Percentiles rank a stretch among this genome's conserved stretches.
Conservation (phyloP, 1,140 invertebrate species). For the Holotrichia oblita region DNA sequence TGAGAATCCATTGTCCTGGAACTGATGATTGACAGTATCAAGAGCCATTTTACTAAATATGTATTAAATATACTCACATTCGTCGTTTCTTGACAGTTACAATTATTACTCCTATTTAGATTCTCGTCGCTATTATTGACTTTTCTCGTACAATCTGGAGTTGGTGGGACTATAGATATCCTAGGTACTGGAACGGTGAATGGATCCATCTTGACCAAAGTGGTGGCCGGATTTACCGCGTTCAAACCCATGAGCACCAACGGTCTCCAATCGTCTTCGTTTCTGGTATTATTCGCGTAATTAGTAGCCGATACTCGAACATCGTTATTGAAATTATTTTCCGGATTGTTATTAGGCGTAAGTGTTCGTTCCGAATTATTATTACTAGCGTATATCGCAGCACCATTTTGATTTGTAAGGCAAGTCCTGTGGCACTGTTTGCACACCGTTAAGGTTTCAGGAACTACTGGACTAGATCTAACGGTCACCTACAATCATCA, state of each 20-base stretch:
- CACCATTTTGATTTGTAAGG: slow-evolving; percentile 61
- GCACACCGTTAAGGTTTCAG: slow-evolving; percentile 72
- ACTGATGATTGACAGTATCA: too few relatives aligned
- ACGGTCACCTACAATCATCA: slow-evolving; percentile 70
- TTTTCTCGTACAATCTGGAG: slow-evolving; percentile 66
- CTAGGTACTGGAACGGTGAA: slow-evolving; percentile 67
- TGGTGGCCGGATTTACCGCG: slow-evolving; percentile 71
- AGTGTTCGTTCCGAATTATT: slow-evolving; percentile 27
- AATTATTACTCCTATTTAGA: not conserved
- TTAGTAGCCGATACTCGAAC: slow-evolving; percentile 27
- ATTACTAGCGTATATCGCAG: slow-evolving; percentile 35
- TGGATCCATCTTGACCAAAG: slow-evolving; percentile 70
- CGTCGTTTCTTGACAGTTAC: slow-evolving; percentile 31
- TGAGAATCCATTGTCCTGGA: slow-evolving; percentile 42
- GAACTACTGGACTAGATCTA: slow-evolving; percentile 71
- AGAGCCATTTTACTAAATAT: too few relatives aligned
- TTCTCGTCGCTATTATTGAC: slow-evolving; percentile 42
- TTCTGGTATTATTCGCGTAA: slow-evolving; percentile 45
- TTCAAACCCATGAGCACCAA: slow-evolving; percentile 72
- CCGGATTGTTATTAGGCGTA: slow-evolving; percentile 32
- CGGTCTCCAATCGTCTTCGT: slow-evolving; percentile 67
- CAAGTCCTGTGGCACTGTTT: slow-evolving; percentile 79
- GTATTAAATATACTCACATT: not conserved
- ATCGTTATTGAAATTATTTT: slow-evolving; percentile 38
- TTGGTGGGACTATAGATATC: slow-evolving; percentile 79